Percentiles rank a stretch among this genome's conserved stretches.
These are phyloP conservation scores for Diphyllodes magnificus DNA, from an alignment of 2,113 vertebrate genomes.

Conservation along the genomic window DNA sequence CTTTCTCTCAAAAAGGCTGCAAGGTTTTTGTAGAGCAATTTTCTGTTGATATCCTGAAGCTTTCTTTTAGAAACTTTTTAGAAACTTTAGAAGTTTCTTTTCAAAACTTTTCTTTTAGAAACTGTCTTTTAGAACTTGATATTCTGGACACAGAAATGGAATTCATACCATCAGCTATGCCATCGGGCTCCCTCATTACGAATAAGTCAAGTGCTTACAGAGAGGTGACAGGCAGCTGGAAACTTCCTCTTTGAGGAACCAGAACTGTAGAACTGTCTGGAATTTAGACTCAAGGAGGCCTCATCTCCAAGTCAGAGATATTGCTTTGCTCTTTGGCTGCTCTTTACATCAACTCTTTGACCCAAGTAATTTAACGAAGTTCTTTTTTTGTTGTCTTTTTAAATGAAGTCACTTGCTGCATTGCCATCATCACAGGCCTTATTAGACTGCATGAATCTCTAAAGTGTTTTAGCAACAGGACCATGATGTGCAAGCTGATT, in stretches of 20 bases:
- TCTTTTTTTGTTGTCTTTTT: background rate
- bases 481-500: background rate
- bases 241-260: background rate
- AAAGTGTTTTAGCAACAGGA: background rate
- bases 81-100: background rate
- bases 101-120: background rate
- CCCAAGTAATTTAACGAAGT: background rate
- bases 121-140: background rate
- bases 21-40: background rate
- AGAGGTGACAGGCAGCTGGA: background rate
- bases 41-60: background rate
- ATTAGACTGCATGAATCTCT: background rate
- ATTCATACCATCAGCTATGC: background rate
- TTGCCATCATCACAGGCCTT: background rate
- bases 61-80: background rate
- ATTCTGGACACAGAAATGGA: background rate
- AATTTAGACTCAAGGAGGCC: background rate
- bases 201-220: background rate
- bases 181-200: background rate
- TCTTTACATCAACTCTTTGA: background rate
- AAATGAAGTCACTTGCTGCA: background rate
- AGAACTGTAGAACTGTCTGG: background rate
- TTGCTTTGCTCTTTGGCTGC: background rate
- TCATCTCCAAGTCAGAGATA: background rate
- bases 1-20: background rate